Evolutionary conservation across 2,113 vertebrate genomes (phyloP).

Genomic region (Cichladusa arquata): DNA sequence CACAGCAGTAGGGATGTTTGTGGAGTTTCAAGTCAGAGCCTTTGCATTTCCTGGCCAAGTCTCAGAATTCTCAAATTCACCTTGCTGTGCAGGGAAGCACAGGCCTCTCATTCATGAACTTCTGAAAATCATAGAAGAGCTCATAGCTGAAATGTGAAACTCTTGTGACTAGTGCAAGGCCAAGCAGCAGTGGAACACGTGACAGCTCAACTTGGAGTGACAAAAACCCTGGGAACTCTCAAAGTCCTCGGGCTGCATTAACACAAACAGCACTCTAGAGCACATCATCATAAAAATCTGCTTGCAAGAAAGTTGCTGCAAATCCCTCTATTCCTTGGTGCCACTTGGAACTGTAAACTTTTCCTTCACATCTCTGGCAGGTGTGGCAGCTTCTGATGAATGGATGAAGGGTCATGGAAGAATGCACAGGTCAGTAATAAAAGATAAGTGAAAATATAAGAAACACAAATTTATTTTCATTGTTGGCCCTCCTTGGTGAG

Average conservation of each 20-base stretch:
- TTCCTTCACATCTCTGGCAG: background rate
- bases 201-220: background rate
- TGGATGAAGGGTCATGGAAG: background rate
- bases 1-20: background rate
- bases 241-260: background rate
- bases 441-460: background rate
- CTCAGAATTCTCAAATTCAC: background rate
- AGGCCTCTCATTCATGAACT: background rate
- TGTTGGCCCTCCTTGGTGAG: background rate
- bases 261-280: background rate
- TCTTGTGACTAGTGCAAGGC: background rate
- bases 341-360: background rate
- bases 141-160: background rate
- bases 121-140: background rate
- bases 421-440: background rate
- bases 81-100: background rate
- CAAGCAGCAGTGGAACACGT: fast-evolving
- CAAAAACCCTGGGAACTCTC: background rate
- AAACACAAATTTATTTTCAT: background rate
- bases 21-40: background rate
- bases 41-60: background rate
- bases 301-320: background rate
- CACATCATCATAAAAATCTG: background rate
- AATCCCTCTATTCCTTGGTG: background rate
- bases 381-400: background rate